Evolutionary conservation across 2,797 vertebrate genomes (phyloP), one percentile per base, ranked within the genome.

Genomic region (Pseudocheirus occidentalis): DNA sequence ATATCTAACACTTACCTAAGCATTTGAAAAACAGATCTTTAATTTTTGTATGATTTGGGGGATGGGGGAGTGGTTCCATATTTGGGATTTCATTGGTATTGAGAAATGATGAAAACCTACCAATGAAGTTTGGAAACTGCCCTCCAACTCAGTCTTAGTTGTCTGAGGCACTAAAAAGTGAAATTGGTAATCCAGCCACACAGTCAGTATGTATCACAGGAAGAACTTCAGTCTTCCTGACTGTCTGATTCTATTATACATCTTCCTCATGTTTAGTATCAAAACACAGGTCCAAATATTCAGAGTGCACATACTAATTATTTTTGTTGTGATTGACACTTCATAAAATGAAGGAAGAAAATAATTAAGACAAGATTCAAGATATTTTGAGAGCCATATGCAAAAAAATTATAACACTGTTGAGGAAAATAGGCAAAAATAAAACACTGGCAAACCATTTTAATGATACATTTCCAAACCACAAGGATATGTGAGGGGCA

Each of bases 11-110:
- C 55, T 92, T 46, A 90, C 92, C 96, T 93, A 93, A 96, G 55
- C 95, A 90, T 91, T 95, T 97, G 92, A 55, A 93, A 96, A 95
- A 21, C 92, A 0, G 90, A 95, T 95, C 92, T 62, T 94, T 97
- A 93, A 92, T 5, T 29, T 62, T 55, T 95, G 96, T 91, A 40
- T 81, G 66, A 73, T 62, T 58, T 59, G 12, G 40, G 73, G 73
- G 73, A 1, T n/a, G 40, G 21, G 21, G 3, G 2, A 27, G 40
- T 53, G 53, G 53, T 54, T 54, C 40, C 40, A 81, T 81, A 46
- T 2, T 27, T 46, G 7, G 9, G 40, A 81, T 4, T 81, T 81
- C n/a, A 81, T 46, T 24, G 18, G 14, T 81, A 81, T 46, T 21
- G n/a, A 40, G 18, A 46, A 81, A 21, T 24, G 18, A 81, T 24